Evolutionary conservation across 2,113 vertebrate genomes (phyloP).

Genomic region (Melanerpes aurifrons): DNA sequence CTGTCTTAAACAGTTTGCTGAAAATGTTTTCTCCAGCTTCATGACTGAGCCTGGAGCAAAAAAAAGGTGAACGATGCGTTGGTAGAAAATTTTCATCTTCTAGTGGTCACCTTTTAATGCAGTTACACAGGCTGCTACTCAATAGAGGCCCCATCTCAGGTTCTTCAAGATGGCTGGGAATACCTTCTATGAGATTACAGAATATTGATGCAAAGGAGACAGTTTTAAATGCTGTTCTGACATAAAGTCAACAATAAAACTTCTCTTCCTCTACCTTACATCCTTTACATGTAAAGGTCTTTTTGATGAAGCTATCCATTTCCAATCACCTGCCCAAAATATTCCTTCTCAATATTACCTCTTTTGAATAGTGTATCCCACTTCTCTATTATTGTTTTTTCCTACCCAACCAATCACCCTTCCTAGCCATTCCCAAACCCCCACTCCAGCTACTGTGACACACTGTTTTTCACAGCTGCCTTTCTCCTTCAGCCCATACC

Average conservation of each 20-base stretch:
- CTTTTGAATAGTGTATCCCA: neutral
- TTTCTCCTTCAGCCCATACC: neutral
- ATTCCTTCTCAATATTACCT: neutral
- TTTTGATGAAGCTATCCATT: neutral
- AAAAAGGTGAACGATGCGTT: neutral
- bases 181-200: neutral
- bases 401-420: neutral
- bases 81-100: neutral
- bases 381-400: neutral
- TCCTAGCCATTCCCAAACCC: neutral
- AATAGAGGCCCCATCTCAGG: neutral
- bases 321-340: neutral
- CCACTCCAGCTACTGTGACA: neutral
- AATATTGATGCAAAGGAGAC: neutral
- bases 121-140: neutral
- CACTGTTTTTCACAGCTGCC: neutral
- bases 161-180: neutral
- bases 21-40: neutral
- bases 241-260: neutral
- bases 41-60: neutral
- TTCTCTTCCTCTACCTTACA: neutral
- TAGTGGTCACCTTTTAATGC: neutral
- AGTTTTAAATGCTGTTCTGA: neutral
- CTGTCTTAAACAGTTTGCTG: conserved; percentile 1
- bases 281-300: neutral